These are phyloP conservation scores for Antigone vipio DNA, from an alignment of 2,113 vertebrate genomes.

Conservation along the genomic window DNA sequence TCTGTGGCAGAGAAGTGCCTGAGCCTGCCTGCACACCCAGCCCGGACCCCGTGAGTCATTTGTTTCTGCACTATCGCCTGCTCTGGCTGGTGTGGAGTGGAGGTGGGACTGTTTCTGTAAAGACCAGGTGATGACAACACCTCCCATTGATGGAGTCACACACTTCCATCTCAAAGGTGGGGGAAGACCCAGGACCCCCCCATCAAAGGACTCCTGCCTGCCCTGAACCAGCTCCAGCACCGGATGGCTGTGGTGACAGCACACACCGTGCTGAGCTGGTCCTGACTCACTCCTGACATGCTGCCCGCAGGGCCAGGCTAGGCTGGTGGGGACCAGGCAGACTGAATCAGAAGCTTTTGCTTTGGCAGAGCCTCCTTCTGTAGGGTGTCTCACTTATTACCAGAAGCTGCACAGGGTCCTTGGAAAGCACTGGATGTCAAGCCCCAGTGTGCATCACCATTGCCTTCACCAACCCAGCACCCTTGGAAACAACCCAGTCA, in stretches of 20 bases:
- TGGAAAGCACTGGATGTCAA: background rate
- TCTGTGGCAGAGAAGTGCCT: background rate
- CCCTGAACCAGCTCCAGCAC: background rate
- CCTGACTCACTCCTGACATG: background rate
- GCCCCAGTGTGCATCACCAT: background rate
- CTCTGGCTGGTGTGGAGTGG: accelerated
- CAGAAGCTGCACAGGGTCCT: background rate
- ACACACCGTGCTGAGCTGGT: background rate
- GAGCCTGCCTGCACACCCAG: background rate
- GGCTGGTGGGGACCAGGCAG: background rate
- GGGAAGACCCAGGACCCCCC: background rate
- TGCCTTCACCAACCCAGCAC: accelerated
- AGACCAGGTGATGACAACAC: background rate
- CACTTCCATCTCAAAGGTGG: background rate
- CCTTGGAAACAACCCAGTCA: background rate
- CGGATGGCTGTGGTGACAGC: accelerated
- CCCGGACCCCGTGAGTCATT: background rate
- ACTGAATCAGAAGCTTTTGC: background rate
- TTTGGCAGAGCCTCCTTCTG: background rate
- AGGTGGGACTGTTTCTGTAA: background rate
- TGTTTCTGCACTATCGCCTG: background rate
- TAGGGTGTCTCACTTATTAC: background rate
- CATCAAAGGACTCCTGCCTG: background rate
- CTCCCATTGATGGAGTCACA: background rate
- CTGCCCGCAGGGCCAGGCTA: constrained; percentile 11